Evolutionary conservation across 2,113 vertebrate species (phyloP), one percentile per base, ranked within the genome.

Genomic region (Burhinus bistriatus): DNA sequence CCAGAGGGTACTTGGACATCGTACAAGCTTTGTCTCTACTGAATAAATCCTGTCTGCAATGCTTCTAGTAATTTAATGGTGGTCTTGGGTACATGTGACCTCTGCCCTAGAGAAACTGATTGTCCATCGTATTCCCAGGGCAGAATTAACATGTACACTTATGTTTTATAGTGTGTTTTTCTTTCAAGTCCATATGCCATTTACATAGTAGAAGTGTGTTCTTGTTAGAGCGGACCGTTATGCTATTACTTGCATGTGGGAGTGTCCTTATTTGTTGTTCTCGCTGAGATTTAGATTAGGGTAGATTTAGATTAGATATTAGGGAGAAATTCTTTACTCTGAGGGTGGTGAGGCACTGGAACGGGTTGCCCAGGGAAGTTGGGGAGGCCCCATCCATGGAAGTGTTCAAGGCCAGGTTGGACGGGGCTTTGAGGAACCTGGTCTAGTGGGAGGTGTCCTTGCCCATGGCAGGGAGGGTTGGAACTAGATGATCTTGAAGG

Each of bases 141-240:
- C 52, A 58, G 57, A 70, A 47, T 1, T 34, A 76, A 23, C 26
- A 7, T 4, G 16, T 12, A 11, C 15, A 5, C 2, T 21, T 16
- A 4, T 0, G 0, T 20, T 78, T 62, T 7, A 10, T 12, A 12
- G 5, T 29, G 25, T 3, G 2, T 5, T 68, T 51, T 59, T 71
- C 2, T 84, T 83, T 64, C 22, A 55, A 26, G 71, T 38, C 55
- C 23, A 2, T 16, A 17, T 69, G 73, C 47, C 15, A 0, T 38
- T 71, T 15, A 8, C 22, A 47, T 9, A 71, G 59, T 55, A 82
- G n/a, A n/a, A 59, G 16, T 7, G 45, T 30, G 44, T 19, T 55
- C 27, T 52, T 65, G 26, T 59, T 83, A 38, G n/a, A 42, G 52
- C 2, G 1, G 23, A 42, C 19, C 57, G 5, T 49, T 5, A 0